Conservation (phyloP, 2,113 vertebrate genomes). For the Paralichthys olivaceus region DNA sequence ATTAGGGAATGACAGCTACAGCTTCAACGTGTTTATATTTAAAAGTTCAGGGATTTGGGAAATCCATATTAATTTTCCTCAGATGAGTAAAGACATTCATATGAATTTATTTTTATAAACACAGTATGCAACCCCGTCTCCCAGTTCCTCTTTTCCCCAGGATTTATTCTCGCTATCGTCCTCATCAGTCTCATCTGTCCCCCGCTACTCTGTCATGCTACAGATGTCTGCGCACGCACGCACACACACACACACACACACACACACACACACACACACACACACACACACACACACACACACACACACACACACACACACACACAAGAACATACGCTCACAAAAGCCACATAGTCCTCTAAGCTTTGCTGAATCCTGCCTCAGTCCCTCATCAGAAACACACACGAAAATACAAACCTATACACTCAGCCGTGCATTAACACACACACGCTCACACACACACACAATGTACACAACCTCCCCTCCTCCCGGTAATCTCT, state of each 20-base stretch:
- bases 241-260: background rate
- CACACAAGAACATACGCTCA: background rate
- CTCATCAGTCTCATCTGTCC: constrained; percentile 1
- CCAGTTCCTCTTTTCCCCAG: background rate
- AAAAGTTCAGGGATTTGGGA: background rate
- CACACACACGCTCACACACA: constrained; percentile 3
- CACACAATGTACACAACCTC: constrained; percentile 14
- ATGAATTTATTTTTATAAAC: background rate
- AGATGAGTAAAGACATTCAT: background rate
- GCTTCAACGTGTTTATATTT: background rate
- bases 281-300: background rate
- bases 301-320: constrained; percentile 3
- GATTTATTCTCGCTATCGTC: background rate
- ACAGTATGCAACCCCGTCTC: background rate
- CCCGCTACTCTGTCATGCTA: constrained; percentile 10
- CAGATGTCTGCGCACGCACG: constrained; percentile 6
- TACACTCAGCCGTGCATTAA: constrained; percentile 5
- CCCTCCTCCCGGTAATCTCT: constrained; percentile 54
- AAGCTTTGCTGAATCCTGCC: constrained; percentile 37
- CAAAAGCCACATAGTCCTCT: constrained; percentile 14
- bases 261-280: background rate
- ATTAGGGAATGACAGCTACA: too few species aligned
- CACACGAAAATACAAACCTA: constrained; percentile 17
- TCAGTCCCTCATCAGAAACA: constrained; percentile 23
- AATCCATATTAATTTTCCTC: background rate